phyloP scores from a whole-genome alignment of 2,888 invertebrate genomes.

The Smittia sp. region DNA sequence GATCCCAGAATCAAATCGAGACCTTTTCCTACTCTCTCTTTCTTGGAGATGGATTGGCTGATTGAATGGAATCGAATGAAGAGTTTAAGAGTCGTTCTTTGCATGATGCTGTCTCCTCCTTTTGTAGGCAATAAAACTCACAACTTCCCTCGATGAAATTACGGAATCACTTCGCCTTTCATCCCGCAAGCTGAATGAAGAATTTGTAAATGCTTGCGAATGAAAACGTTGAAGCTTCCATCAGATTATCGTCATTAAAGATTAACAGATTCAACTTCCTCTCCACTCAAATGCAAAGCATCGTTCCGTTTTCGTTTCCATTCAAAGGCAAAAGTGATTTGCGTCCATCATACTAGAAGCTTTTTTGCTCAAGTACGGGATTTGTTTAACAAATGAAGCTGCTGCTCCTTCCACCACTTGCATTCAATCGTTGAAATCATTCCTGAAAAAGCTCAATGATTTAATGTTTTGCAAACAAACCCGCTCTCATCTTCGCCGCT shows the following conservation, averaged over 20 bases:
- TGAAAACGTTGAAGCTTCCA: not conserved
- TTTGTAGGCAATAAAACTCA: not conserved
- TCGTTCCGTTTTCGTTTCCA: not conserved
- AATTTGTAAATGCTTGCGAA: not conserved
- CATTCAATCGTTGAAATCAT: not conserved
- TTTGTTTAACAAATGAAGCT: not conserved
- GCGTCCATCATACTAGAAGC: slow-evolving; percentile 1
- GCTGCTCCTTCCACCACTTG: not conserved
- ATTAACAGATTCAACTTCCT: not conserved
- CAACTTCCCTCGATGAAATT: no score
- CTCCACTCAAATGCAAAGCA: not conserved
- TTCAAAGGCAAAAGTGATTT: not conserved
- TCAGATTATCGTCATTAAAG: slow-evolving; percentile 5
- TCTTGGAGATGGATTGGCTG: not conserved
- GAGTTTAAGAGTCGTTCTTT: not conserved
- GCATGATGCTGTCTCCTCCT: not conserved
- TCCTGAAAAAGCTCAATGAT: not conserved
- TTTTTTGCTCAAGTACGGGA: not conserved
- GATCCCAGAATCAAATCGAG: not conserved
- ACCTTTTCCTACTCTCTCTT: not conserved
- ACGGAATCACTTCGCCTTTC: no score
- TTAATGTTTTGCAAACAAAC: not conserved
- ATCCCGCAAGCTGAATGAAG: not conserved
- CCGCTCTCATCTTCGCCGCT: not conserved
- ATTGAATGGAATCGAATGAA: not conserved